A percentile compares a stretch with the other conserved stretches of the same genome.
These are phyloP conservation scores for Ellobius talpinus DNA, from an alignment of 2,113 vertebrate genomes.

Conservation along the genomic window DNA sequence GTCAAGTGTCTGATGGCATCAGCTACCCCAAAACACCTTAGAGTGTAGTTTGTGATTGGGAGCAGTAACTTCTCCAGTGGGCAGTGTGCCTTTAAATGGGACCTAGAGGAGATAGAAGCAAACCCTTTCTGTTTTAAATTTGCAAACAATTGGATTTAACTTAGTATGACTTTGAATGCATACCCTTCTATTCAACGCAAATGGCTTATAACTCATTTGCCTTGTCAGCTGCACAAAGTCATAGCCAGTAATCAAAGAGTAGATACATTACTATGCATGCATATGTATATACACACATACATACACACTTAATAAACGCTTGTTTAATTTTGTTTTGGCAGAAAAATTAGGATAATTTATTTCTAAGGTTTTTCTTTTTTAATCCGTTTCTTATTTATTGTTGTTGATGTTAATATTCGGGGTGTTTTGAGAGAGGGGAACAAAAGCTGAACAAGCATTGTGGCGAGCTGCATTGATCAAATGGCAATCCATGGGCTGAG, in stretches of 20 bases:
- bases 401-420: background rate
- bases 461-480: conserved; percentile 5
- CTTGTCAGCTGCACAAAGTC: background rate
- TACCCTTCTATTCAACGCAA: background rate
- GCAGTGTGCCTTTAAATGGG: background rate
- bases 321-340: conserved; percentile 6
- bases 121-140: conserved; percentile 49
- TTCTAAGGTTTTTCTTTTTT: conserved; percentile 12
- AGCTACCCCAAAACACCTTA: background rate
- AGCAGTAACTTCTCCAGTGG: background rate
- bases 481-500: background rate
- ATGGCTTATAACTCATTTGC: background rate
- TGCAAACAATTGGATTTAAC: conserved; percentile 20
- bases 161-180: background rate
- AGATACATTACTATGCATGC: background rate
- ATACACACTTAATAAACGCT: background rate
- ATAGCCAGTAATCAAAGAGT: background rate
- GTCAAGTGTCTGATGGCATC: background rate
- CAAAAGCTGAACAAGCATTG: background rate
- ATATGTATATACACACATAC: background rate
- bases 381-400: background rate
- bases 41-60: background rate
- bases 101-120: background rate
- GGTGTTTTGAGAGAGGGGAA: background rate
- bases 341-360: background rate